Base-by-base conservation (phyloP, 2,113 vertebrate genomes). In the Nyctibius bracteatus region DNA sequence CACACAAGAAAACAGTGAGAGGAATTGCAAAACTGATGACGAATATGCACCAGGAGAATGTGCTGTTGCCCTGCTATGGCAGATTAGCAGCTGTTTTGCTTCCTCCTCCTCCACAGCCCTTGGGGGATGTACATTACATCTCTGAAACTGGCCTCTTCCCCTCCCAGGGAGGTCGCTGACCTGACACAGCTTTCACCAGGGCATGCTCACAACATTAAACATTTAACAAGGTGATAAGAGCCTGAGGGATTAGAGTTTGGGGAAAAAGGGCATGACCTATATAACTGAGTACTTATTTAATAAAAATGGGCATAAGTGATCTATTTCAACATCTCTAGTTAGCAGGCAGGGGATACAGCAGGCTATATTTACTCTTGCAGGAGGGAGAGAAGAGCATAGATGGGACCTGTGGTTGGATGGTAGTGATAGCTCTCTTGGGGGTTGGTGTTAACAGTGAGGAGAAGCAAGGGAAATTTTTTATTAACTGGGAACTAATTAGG, bases 181-280 rank as follows among this genome's bases (percentile, higher is more conserved):
- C 73, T 89, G 81, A 89, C 47, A 39, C 44, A 65, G 44, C 39
- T 95, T 92, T 96, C 61, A 79, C 27, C 65, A 79, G 30, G 44
- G 10, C 52, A n/a, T 43, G 87, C 35, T 88, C 73, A 63, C 30
- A 52, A 75, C 59, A 72, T 75, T 72, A 95, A 85, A 85, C 65
- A 71, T 91, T 94, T 92, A 91, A 92, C 81, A 84, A 92, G 73
- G 61, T 91, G 91, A 59, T 81, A 94, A 88, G 55, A 79, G 39
- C 47, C 59, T 1, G 0, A 27, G 44, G 61, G 52, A 94, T 87
- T 81, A 91, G 30, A 28, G 44, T 85, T 33, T 75, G 17, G 77
- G 44, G 31, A 4, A 39, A 79, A 90, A 44, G 66, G n/a, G 5
- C 44, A 67, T 63, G 68, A 81, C 55, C 77, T 67, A 27, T 89